A percentile compares a stretch with the other conserved stretches of the same genome.
Evolutionary conservation across 2,113 vertebrate species (phyloP).

Genomic region (Rhagologus leucostigma): DNA sequence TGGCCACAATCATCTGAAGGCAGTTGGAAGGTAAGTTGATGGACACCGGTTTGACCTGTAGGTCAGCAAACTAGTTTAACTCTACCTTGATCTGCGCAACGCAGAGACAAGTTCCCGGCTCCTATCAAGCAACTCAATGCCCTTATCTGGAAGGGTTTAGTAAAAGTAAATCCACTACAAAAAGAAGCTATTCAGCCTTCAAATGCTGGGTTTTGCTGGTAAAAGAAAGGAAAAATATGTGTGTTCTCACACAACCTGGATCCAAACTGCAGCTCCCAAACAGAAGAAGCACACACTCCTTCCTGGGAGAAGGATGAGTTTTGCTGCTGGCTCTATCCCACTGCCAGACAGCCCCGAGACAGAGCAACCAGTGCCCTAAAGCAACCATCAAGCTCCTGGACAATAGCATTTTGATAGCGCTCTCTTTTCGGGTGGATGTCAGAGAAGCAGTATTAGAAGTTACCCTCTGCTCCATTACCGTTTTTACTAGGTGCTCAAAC

Average conservation of each 20-base stretch:
- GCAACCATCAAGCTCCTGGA: neutral
- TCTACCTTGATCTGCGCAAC: conserved; percentile 70
- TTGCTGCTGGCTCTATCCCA: neutral
- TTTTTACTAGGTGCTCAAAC: neutral
- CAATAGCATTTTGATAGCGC: neutral
- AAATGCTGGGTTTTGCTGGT: conserved; percentile 15
- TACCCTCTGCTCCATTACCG: conserved; percentile 3
- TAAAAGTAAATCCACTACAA: conserved; percentile 56
- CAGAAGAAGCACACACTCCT: rapidly evolving
- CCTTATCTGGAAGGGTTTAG: conserved; percentile 50
- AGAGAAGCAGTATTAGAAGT: neutral
- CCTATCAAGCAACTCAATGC: conserved; percentile 54
- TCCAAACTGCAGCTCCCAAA: neutral
- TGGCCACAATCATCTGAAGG: conserved; percentile 19
- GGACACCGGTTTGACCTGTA: conserved; percentile 65
- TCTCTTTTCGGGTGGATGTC: neutral
- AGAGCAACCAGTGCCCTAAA: neutral
- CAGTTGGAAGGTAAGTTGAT: conserved; percentile 56
- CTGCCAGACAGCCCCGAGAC: rapidly evolving
- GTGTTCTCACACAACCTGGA: neutral
- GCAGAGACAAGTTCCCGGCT: conserved; percentile 37
- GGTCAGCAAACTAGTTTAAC: conserved; percentile 73
- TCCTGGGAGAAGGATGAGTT: neutral
- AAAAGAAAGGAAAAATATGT: neutral
- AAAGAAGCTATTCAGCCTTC: conserved; percentile 35